Evolutionary conservation across 1,140 invertebrate species (phyloP).

Genomic region (Lasioglossum baleicum): DNA sequence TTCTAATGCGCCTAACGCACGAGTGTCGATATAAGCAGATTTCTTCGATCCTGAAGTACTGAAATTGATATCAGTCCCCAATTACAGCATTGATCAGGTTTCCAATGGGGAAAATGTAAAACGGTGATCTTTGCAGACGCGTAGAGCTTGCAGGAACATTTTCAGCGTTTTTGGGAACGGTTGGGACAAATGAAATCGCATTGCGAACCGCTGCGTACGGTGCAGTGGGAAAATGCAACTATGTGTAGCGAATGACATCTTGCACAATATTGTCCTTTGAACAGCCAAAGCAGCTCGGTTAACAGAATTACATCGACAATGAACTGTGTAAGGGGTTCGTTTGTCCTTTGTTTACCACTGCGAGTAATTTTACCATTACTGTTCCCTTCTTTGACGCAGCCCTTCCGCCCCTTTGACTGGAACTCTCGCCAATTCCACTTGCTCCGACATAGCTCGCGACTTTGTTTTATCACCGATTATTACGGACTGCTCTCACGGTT

Average conservation of each 20-base stretch:
- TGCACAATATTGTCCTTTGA: neutral
- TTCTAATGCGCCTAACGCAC: slow-evolving; percentile 54
- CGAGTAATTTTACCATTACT: slow-evolving; percentile 28
- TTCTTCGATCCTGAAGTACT: too few relatives aligned
- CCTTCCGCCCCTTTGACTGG: slow-evolving; percentile 45
- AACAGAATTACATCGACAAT: slow-evolving; percentile 26
- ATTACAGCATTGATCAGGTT: too few relatives aligned
- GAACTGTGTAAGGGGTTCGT: slow-evolving; percentile 19
- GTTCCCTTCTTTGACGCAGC: slow-evolving; percentile 4
- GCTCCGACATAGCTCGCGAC: slow-evolving; percentile 50
- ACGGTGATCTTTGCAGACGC: too few relatives aligned
- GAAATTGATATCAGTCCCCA: too few relatives aligned
- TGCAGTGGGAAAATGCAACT: neutral
- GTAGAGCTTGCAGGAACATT: too few relatives aligned
- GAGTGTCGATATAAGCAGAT: too few relatives aligned
- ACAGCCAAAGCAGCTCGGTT: neutral
- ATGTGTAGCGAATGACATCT: neutral
- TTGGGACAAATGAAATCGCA: too few relatives aligned
- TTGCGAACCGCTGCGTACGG: too few relatives aligned
- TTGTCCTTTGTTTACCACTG: slow-evolving; percentile 27
- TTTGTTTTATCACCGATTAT: slow-evolving; percentile 59
- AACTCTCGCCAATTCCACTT: slow-evolving; percentile 40
- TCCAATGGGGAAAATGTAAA: too few relatives aligned
- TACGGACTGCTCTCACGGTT: slow-evolving; percentile 22
- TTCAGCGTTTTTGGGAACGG: too few relatives aligned